Evolutionary conservation across 1,140 invertebrate genomes (phyloP), one percentile per base, ranked within the genome.

Genomic region (Diabrotica undecimpunctata): DNA sequence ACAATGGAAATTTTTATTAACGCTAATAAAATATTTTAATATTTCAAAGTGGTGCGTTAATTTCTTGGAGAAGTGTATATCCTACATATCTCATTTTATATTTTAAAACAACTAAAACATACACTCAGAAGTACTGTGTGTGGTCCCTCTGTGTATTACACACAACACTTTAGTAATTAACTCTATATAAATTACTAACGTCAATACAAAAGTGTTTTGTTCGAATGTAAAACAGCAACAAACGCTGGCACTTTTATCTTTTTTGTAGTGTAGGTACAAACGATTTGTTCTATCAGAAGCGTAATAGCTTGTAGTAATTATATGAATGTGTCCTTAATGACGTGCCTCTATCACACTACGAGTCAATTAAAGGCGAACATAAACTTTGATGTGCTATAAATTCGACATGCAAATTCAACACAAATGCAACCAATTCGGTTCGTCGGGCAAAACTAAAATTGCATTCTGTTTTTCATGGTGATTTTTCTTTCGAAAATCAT

Each of bases 341-440:
- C n/a, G 41, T 46, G 41, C 41, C n/a, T 46, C 41, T 46, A n/a
- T 10, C 41, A 46, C 41, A 46, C 41, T 46, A 46, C 41, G 41
- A 46, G 41, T 46, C 41, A 46, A 46, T 46, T 46, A 46, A 46
- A 46, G 41, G n/a, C 8, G n/a, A 4, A 46, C 41, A 46, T 46
- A 46, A 46, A 46, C 41, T 46, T 46, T 46, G 41, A 46, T 46
- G 41, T 0, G 41, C 41, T 46, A 46, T 46, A 46, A 46, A 46
- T 46, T 46, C 41, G 5, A 5, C 8, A 46, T 46, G 41, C 41
- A 46, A 46, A 46, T 46, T 46, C 41, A n/a, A 46, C 41, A 46
- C 41, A 46, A 46, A 46, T n/a, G 41, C 41, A 46, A 46, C 41
- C 41, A 46, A 46, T 46, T 46, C 41, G 41, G 41, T 46, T 46